phyloP scores from a whole-genome alignment of 2,113 vertebrate genomes.

The Colinus virginianus region DNA sequence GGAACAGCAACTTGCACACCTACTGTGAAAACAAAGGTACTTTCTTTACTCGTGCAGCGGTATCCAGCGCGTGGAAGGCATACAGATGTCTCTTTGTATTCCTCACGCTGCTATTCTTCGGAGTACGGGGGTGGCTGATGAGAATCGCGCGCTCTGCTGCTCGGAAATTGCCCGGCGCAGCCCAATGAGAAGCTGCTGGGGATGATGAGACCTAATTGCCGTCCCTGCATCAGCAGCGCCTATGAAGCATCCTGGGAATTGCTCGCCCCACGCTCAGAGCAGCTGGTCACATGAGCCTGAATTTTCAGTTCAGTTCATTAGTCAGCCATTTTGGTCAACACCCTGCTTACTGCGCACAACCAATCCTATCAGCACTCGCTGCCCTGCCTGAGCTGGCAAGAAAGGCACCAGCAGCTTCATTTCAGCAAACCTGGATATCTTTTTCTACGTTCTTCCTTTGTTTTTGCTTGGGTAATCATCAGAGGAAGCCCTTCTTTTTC shows the following conservation, averaged over 20 bases:
- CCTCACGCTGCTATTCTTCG: background rate
- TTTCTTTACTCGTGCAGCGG: background rate
- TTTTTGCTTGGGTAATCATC: background rate
- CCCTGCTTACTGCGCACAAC: constrained; percentile 88
- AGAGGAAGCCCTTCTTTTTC: background rate
- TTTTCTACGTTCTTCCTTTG: background rate
- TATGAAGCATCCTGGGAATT: constrained; percentile 81
- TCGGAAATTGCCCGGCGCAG: constrained; percentile 50
- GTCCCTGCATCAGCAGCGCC: constrained; percentile 79
- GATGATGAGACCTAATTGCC: constrained; percentile 54
- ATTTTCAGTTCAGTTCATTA: constrained; percentile 85
- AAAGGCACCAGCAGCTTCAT: constrained; percentile 59
- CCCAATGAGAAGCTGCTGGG: constrained; percentile 60
- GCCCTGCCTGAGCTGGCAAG: constrained; percentile 64
- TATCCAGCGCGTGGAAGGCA: background rate
- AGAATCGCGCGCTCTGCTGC: background rate
- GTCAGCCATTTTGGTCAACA: constrained; percentile 98
- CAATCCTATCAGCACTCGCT: constrained; percentile 80
- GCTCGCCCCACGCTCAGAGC: constrained; percentile 79
- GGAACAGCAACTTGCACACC: background rate
- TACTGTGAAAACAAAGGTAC: background rate
- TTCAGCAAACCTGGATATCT: constrained; percentile 30
- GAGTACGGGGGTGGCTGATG: background rate
- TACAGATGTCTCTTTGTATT: background rate
- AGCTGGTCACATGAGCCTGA: constrained; percentile 90